Evolutionary conservation across 2,888 invertebrate genomes (phyloP).

Genomic region (Philaethria dido): DNA sequence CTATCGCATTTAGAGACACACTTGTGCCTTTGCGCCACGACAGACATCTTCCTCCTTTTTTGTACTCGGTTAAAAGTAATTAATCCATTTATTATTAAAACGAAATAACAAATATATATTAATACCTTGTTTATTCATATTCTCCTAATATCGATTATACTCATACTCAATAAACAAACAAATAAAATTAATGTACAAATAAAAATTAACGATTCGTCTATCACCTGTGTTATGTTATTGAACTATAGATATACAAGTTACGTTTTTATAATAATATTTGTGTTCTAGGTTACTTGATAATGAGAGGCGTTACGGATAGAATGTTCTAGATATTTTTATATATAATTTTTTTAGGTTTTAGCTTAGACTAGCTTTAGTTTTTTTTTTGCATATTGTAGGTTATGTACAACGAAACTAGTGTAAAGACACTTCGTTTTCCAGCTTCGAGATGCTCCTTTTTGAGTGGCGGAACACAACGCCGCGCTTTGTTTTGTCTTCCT

Average conservation of each 20-base stretch:
- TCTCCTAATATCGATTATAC: slow-evolving; percentile 4
- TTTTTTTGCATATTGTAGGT: too few relatives aligned
- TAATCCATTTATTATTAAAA: slow-evolving; percentile 5
- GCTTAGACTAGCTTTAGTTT: too few relatives aligned
- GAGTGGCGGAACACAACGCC: background rate
- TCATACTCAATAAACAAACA: slow-evolving; percentile 6
- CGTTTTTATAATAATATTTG: background rate
- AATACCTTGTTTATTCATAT: background rate
- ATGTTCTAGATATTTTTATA: slow-evolving; percentile 8
- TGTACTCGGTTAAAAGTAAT: background rate
- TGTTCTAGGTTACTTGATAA: background rate
- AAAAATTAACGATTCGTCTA: slow-evolving; percentile 14
- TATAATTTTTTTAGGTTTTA: too few relatives aligned
- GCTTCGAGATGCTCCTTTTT: too few relatives aligned
- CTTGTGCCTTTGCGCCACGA: too few relatives aligned
- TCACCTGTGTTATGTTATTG: slow-evolving; percentile 10
- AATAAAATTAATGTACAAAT: slow-evolving; percentile 6
- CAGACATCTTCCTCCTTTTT: too few relatives aligned
- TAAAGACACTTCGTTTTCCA: background rate
- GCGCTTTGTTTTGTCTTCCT: background rate
- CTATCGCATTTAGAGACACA: too few relatives aligned
- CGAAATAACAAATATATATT: background rate
- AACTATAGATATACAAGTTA: slow-evolving; percentile 9
- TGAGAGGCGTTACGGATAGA: background rate
- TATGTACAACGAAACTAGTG: too few relatives aligned